Evolutionary conservation across 30 jellyfish, hydroid and myxozoan genomes (phyloP), one percentile per base, ranked within the genome.

Genomic region (Aurelia sp.): DNA sequence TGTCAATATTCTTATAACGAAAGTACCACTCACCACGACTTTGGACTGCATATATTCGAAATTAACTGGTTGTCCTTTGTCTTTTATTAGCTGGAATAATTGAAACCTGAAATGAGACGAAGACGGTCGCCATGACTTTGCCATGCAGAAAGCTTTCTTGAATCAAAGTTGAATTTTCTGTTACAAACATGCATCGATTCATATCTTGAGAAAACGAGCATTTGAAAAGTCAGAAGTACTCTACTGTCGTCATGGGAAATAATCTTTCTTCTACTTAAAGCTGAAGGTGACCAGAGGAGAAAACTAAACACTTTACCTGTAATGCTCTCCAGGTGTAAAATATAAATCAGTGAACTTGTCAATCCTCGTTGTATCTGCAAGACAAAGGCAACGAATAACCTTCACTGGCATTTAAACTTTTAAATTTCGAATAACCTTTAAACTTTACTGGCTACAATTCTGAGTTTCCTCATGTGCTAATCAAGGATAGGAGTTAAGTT

Each of bases 301-400:
- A 27, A 27, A 27, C 33, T 27, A 27, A 44, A 44, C 6, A 44
- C 6, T 44, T 62, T 82, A 69, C 91, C 91, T 69, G 71, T 68
- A 82, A n/a, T 82, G 91, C 47, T 82, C 91, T 18, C 74, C 91
- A 67, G 66, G 85, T 53, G 85, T 68, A 58, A 82, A 82, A 6
- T 60, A 20, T 30, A 82, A 6, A 63, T 82, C 79, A 4, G 40
- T 19, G 33, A 82, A 41, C 37, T 72, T 68, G n/a, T 2, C 59
- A 13, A 51, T 75, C 19, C 30, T 37, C 30, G 7, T 21, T 6
- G 41, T 13, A 52, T 58, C 91, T 80, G 51, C 21, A 79, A 63
- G 8, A 57, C 6, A n/a, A 19, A 19, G 22, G 16, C 22, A 66
- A 11, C 48, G n/a, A n/a, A n/a, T n/a, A n/a, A n/a, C n/a, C n/a